Evolutionary conservation across 2,888 invertebrate species (phyloP).

Genomic region (Machimus atricapillus): DNA sequence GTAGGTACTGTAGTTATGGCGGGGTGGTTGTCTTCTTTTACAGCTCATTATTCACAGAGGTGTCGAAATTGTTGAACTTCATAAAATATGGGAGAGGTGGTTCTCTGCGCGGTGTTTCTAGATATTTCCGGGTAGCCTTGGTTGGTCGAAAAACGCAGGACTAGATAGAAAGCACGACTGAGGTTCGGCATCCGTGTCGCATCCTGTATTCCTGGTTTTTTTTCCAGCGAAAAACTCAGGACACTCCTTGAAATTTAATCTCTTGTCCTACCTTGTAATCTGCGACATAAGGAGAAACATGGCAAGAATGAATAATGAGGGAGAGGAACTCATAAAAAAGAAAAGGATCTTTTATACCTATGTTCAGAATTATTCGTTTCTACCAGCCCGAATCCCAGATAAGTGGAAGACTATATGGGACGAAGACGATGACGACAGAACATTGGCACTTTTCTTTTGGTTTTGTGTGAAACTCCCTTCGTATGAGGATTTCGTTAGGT

Average conservation of each 20-base stretch:
- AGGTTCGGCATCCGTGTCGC: not conserved
- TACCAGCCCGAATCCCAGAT: not conserved
- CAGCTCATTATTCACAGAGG: not conserved
- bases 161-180: not conserved
- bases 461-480: not conserved
- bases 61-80: not conserved
- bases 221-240: not conserved
- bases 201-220: not conserved
- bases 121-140: not conserved
- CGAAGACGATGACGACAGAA: not conserved
- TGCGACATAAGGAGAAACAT: slow-evolving; percentile 34
- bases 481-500: not conserved
- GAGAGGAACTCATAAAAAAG: slow-evolving; percentile 9
- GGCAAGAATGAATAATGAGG: slow-evolving; percentile 34
- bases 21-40: not conserved
- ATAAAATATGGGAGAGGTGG: not conserved
- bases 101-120: not conserved
- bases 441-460: not conserved
- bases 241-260: slow-evolving; percentile 34
- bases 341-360: not conserved
- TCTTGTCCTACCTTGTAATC: slow-evolving; percentile 36
- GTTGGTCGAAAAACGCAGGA: not conserved
- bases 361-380: not conserved
- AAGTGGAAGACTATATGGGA: not conserved
- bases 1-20: not conserved